Base-by-base conservation (phyloP, 2,888 invertebrate genomes). In the Gisinianus flammeolus region DNA sequence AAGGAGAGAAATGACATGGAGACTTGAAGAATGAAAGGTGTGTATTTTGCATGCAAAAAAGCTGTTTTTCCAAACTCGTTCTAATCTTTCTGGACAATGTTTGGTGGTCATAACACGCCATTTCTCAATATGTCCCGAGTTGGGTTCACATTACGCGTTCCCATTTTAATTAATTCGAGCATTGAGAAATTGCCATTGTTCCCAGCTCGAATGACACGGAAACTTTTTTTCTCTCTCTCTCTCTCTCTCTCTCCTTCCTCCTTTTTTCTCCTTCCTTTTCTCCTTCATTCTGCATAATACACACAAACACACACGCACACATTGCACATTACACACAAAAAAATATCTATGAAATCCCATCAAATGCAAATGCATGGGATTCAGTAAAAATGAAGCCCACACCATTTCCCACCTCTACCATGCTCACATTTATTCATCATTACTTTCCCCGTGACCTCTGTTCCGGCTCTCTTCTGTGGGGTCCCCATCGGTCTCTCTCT, bases 111-210 rank as follows among this genome's bases (percentile, higher is more conserved):
- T 68, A 73, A 73, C 77, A 77, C 78, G 78, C 78, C 72, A 78
- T 78, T 73, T 68, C 78, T 78, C 78, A 78, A 78, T 78, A 78
- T 66, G 67, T 33, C 58, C 68, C 62, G 64, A 24, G 64, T 33
- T 44, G 66, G 28, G 33, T 54, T 68, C 68, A 58, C 78, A 80
- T 79, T 80, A 81, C 81, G 73, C 78, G 77, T 72, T 79, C 79
- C 79, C 79, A 79, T 79, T 81, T 82, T 81, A 82, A 82, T 82
- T 82, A 82, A 82, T 82, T 82, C 79, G 54, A 82, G 80, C 80
- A 79, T 80, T 79, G 82, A 82, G 79, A 82, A 82, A 82, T 82
- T 78, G 80, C 70, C 58, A 58, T 70, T 70, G 69, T 70, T 70
- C 70, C 56, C 69, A 62, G 12, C 58, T 58, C 22, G 22, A 22